Evolutionary conservation across 2,113 vertebrate species (phyloP).

Genomic region (Danio rerio): DNA sequence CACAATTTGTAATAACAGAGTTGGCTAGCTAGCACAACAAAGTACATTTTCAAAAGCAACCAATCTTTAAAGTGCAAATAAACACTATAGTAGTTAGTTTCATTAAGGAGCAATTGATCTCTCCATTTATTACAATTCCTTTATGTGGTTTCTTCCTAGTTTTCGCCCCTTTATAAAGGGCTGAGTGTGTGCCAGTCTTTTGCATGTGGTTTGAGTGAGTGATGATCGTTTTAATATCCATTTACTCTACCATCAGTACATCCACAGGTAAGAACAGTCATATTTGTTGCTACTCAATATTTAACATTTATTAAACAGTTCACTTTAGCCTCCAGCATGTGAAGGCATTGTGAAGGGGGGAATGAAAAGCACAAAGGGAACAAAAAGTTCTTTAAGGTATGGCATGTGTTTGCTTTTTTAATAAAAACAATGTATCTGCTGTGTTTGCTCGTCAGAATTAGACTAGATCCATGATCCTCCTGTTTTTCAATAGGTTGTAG

Average conservation of each 20-base stretch:
- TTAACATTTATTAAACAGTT: conserved; percentile 24
- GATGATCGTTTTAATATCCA: background rate
- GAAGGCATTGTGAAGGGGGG: conserved; percentile 66
- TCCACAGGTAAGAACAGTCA: background rate
- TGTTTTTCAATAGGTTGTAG: conserved; percentile 14
- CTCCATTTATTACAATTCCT: background rate
- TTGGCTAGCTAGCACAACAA: background rate
- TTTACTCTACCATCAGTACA: background rate
- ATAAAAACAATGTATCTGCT: conserved; percentile 61
- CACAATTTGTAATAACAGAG: background rate
- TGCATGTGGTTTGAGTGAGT: conserved; percentile 14
- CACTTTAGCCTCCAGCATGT: conserved; percentile 16
- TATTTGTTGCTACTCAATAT: conserved; percentile 17
- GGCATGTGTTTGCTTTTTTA: conserved; percentile 34
- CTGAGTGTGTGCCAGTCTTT: background rate
- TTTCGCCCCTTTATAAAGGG: background rate
- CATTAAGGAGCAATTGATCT: too few species aligned
- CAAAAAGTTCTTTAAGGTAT: conserved; percentile 12
- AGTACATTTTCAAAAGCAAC: background rate
- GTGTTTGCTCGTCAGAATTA: conserved; percentile 76
- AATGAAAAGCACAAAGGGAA: conserved; percentile 74
- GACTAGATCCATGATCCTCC: conserved; percentile 59
- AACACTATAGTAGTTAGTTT: too few species aligned
- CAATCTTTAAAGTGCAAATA: background rate
- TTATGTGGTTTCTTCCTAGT: background rate